A percentile compares a stretch with the other conserved stretches of the same genome.
Conservation (phyloP, 1,140 invertebrate species). For the Drosophila repletoides region DNA sequence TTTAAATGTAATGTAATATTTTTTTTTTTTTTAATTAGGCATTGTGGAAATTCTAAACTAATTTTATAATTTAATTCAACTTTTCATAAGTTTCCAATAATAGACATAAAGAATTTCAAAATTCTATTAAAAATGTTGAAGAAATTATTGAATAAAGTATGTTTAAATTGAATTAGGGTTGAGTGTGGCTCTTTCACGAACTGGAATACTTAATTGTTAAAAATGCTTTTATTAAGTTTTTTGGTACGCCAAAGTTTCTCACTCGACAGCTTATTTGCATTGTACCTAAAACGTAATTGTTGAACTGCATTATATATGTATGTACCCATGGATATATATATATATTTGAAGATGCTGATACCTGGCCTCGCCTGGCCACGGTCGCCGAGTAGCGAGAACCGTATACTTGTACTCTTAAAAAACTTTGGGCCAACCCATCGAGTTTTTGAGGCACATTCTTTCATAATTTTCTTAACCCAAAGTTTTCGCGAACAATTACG, state of each 20-base stretch:
- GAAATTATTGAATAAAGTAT: too few species aligned
- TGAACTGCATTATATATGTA: constrained; percentile 9
- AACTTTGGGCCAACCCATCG: constrained; percentile 56
- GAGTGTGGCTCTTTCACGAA: neutral
- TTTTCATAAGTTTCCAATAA: too few species aligned
- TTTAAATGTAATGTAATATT: too few species aligned
- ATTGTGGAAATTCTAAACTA: too few species aligned
- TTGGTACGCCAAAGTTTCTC: constrained; percentile 12
- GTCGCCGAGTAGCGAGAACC: too few species aligned
- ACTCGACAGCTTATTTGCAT: constrained; percentile 3
- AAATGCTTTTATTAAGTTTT: constrained; percentile 34
- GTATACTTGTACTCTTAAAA: constrained; percentile 12
- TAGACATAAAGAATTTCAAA: too few species aligned
- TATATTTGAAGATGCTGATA: constrained; percentile 3
- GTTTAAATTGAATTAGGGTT: constrained; percentile 9
- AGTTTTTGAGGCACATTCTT: constrained; percentile 57
- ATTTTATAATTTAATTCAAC: too few species aligned
- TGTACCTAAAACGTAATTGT: constrained; percentile 18
- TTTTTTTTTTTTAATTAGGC: too few species aligned
- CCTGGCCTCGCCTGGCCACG: constrained; percentile 1
- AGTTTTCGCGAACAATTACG: constrained; percentile 72
- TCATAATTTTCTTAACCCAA: constrained; percentile 67
- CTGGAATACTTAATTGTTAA: constrained; percentile 25
- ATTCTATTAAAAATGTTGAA: too few species aligned
- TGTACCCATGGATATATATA: too few species aligned